These are phyloP conservation scores for Trachymyrmex septentrionalis DNA, from an alignment of 1,140 invertebrate species.

Conservation along the genomic window DNA sequence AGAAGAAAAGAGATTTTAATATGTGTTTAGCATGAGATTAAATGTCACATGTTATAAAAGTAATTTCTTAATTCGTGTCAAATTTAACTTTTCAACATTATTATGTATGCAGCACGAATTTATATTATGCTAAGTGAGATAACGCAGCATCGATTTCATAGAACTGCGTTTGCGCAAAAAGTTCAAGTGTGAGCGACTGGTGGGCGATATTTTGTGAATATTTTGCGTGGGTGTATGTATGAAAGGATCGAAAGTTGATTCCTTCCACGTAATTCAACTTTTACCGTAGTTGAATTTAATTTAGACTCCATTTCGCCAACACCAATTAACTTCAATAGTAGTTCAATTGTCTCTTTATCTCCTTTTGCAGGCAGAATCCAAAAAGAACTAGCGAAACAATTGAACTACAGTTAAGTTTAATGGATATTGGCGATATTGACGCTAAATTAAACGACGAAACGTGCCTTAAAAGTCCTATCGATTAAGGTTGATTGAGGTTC, in stretches of 20 bases:
- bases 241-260: slow-evolving; percentile 32
- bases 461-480: neutral
- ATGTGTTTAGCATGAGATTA: neutral
- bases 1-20: neutral
- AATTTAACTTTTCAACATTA: neutral
- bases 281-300: slow-evolving; percentile 49
- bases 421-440: slow-evolving; percentile 22
- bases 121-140: neutral
- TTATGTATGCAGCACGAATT: neutral
- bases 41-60: neutral
- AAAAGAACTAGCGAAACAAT: slow-evolving; percentile 34
- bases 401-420: neutral
- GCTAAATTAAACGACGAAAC: slow-evolving; percentile 23
- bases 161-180: slow-evolving; percentile 8
- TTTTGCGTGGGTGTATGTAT: neutral
- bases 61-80: neutral
- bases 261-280: slow-evolving; percentile 40
- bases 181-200: too few relatives aligned
- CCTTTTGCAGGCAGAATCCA: neutral
- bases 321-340: slow-evolving; percentile 42
- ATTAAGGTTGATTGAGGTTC: slow-evolving; percentile 24
- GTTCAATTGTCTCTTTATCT: slow-evolving; percentile 37
- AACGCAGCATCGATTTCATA: neutral
- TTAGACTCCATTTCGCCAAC: slow-evolving; percentile 29
- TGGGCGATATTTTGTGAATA: slow-evolving; percentile 17